Evolutionary conservation across 2,888 invertebrate species (phyloP).

Genomic region (Diloba caeruleocephala): DNA sequence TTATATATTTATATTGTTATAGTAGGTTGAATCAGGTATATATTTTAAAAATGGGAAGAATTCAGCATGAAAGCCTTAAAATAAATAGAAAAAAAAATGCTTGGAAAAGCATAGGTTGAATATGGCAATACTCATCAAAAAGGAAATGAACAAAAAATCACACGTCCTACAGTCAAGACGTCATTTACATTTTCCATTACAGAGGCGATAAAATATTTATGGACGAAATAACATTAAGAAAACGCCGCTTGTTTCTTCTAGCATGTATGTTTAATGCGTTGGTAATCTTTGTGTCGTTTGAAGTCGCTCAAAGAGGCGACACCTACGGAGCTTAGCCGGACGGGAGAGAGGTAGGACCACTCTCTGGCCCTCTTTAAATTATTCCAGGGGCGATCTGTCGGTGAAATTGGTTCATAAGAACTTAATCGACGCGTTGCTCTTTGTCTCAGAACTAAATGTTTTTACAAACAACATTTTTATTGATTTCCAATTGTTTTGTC

Average conservation of each 20-base stretch:
- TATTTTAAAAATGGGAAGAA: no score
- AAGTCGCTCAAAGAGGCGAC: constrained; percentile 74
- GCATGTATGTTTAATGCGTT: constrained; percentile 84
- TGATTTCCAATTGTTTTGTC: constrained; percentile 61
- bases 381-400: constrained; percentile 71
- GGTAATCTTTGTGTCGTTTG: constrained; percentile 79
- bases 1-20: no score
- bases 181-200: constrained; percentile 83
- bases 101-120: no score
- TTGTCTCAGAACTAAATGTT: constrained; percentile 67
- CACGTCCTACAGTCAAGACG: constrained; percentile 57
- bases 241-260: constrained; percentile 74
- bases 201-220: constrained; percentile 81
- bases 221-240: constrained; percentile 82
- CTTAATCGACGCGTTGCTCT: constrained; percentile 73
- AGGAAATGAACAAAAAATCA: constrained; percentile 42
- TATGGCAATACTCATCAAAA: constrained; percentile 9
- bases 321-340: constrained; percentile 75
- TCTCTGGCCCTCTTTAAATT: constrained; percentile 65
- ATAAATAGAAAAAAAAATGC: no score
- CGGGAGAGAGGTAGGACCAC: constrained; percentile 41
- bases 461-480: constrained; percentile 64
- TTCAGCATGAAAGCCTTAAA: no score
- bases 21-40: no score
- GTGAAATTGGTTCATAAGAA: constrained; percentile 79